Percentiles rank a stretch among this genome's conserved stretches.
Conservation (phyloP, 2,113 vertebrate genomes). For the Ornithorhynchus anatinus region DNA sequence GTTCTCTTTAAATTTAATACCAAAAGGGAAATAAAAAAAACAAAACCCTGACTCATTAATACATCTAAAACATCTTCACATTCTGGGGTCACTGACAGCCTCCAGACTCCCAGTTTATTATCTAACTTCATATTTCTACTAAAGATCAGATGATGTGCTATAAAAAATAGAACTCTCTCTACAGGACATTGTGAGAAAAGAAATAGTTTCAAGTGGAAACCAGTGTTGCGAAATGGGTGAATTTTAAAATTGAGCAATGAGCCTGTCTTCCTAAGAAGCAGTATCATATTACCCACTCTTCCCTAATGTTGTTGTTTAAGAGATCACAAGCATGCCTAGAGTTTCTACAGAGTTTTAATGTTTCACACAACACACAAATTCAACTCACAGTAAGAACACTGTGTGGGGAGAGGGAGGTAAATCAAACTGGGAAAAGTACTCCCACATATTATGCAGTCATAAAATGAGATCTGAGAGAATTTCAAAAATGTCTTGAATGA, state of each 20-base stretch:
- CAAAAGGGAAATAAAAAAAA: not conserved
- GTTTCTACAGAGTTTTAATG: not conserved
- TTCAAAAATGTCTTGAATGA: not conserved
- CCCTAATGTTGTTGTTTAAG: not conserved
- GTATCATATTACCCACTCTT: not conserved
- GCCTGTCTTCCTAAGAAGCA: not conserved
- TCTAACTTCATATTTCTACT: not conserved
- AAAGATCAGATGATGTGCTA: not conserved
- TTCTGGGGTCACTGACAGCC: not conserved
- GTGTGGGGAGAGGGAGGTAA: not conserved
- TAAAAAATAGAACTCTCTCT: not conserved
- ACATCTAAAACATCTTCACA: not conserved
- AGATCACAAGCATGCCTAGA: not conserved
- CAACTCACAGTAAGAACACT: not conserved
- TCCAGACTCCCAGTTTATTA: not conserved
- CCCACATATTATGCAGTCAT: not conserved
- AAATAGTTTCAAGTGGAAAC: not conserved
- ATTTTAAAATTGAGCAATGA: not conserved
- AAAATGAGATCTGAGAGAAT: constrained; percentile 4
- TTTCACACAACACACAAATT: constrained; percentile 1
- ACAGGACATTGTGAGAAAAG: constrained; percentile 3
- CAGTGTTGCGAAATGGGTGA: not conserved
- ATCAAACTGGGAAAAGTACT: constrained; percentile 1
- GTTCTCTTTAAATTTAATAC: not conserved
- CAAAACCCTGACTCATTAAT: not conserved